Percentiles rank a stretch among this genome's conserved stretches.
These are phyloP conservation scores for Drosophila pallidifrons DNA, from an alignment of 1,140 invertebrate genomes.

Conservation along the genomic window DNA sequence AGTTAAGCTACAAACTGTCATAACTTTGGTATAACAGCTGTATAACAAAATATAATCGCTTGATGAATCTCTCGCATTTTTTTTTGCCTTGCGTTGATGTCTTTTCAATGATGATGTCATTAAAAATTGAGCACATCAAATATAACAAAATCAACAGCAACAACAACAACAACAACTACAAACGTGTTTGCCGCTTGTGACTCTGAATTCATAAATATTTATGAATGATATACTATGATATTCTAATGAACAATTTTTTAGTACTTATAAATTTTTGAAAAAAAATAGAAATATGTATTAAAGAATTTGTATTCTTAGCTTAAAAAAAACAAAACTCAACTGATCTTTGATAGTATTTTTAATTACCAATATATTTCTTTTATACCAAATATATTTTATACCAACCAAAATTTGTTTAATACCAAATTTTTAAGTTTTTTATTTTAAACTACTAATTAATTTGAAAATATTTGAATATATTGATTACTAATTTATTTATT, in stretches of 20 bases:
- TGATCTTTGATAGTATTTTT: not conserved
- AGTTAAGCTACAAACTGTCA: not conserved
- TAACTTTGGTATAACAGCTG: conserved; percentile 6
- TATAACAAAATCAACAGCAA: not conserved
- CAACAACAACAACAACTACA: conserved; percentile 8
- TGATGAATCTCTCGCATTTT: conserved; percentile 3
- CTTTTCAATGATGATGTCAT: conserved; percentile 43
- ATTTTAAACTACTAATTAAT: too few relatives aligned
- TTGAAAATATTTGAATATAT: too few relatives aligned
- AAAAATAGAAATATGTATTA: too few relatives aligned
- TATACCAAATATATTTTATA: too few relatives aligned
- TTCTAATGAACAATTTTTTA: too few relatives aligned
- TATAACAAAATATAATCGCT: conserved; percentile 2
- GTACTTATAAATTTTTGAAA: too few relatives aligned
- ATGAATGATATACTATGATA: not conserved
- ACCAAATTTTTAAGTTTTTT: too few relatives aligned
- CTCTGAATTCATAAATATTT: not conserved
- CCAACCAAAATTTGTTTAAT: too few relatives aligned
- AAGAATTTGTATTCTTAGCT: too few relatives aligned
- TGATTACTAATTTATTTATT: not conserved
- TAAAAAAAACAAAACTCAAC: conserved; percentile 8
- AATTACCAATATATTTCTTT: too few relatives aligned
- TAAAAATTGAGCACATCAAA: conserved; percentile 11
- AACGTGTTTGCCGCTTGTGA: conserved; percentile 8
- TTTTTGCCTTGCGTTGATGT: conserved; percentile 9